Conservation (phyloP, 2,113 vertebrate genomes). For the Chelonoidis abingdonii region DNA sequence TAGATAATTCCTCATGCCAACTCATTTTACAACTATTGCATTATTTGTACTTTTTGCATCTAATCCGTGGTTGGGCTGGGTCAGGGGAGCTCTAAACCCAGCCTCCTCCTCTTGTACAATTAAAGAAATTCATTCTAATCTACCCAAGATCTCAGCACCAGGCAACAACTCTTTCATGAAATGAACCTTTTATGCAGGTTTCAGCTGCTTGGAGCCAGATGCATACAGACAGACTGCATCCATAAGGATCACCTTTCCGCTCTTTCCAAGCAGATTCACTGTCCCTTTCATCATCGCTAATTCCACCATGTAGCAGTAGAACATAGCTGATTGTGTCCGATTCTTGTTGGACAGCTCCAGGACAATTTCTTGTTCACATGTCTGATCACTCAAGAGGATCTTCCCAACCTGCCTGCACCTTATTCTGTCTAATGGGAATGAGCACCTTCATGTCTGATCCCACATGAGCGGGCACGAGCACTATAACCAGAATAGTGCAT, state of each 20-base stretch:
- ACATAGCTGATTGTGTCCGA: neutral
- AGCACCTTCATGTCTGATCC: neutral
- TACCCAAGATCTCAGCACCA: neutral
- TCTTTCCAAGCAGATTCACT: neutral
- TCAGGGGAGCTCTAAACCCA: neutral
- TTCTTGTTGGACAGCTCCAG: neutral
- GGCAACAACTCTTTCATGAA: neutral
- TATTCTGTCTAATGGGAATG: neutral
- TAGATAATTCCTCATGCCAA: neutral
- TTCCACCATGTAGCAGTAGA: neutral
- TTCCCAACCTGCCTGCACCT: neutral
- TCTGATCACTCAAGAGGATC: neutral
- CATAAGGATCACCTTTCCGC: too few relatives aligned
- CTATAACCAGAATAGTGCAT: neutral
- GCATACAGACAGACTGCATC: neutral
- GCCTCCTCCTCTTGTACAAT: neutral
- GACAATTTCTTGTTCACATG: neutral
- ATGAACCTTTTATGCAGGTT: neutral
- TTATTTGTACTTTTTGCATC: neutral
- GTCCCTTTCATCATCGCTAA: neutral
- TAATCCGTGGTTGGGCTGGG: neutral
- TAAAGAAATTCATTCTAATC: neutral
- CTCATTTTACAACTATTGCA: neutral
- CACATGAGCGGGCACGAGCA: neutral
- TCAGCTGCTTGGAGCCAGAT: neutral